A percentile compares a stretch with the other conserved stretches of the same genome.
Evolutionary conservation across 2,797 vertebrate genomes (phyloP).

Genomic region (Pelobates cultripes): DNA sequence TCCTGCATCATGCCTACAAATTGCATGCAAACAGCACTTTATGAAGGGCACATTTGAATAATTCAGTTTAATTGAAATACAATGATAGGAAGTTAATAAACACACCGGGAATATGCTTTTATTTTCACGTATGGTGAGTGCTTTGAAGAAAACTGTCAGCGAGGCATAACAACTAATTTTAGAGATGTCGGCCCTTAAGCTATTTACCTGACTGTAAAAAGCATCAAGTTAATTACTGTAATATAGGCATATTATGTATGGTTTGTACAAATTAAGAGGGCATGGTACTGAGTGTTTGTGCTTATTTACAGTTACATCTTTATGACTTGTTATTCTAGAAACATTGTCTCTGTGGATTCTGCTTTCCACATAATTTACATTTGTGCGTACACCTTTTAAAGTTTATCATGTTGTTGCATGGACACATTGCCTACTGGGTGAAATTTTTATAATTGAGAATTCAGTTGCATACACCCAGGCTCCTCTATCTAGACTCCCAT

Average conservation of each 20-base stretch:
- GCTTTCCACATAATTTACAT: too few species aligned
- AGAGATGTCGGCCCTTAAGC: slow-evolving; percentile 22
- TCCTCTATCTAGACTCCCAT: too few species aligned
- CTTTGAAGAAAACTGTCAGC: slow-evolving; percentile 41
- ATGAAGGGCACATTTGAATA: slow-evolving; percentile 17
- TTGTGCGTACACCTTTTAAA: too few species aligned
- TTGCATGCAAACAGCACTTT: slow-evolving; percentile 13
- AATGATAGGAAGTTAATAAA: slow-evolving; percentile 30
- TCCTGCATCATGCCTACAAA: too few species aligned
- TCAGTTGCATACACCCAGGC: too few species aligned
- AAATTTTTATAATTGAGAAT: too few species aligned
- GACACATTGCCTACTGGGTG: too few species aligned
- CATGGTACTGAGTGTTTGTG: slow-evolving; percentile 1
- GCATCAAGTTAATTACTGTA: slow-evolving; percentile 49
- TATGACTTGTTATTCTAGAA: slow-evolving; percentile 3
- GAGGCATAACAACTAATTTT: slow-evolving; percentile 28
- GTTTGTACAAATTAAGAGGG: slow-evolving; percentile 25
- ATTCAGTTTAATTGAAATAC: slow-evolving; percentile 37
- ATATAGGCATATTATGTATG: slow-evolving; percentile 38
- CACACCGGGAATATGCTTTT: slow-evolving; percentile 18
- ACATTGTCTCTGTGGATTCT: not conserved
- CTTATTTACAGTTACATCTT: slow-evolving; percentile 23
- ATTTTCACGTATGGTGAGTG: not conserved
- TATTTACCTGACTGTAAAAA: slow-evolving; percentile 42
- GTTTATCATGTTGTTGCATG: too few species aligned